These are phyloP conservation scores for Calameuta filiformis DNA, from an alignment of 2,888 invertebrate species.

Conservation along the genomic window DNA sequence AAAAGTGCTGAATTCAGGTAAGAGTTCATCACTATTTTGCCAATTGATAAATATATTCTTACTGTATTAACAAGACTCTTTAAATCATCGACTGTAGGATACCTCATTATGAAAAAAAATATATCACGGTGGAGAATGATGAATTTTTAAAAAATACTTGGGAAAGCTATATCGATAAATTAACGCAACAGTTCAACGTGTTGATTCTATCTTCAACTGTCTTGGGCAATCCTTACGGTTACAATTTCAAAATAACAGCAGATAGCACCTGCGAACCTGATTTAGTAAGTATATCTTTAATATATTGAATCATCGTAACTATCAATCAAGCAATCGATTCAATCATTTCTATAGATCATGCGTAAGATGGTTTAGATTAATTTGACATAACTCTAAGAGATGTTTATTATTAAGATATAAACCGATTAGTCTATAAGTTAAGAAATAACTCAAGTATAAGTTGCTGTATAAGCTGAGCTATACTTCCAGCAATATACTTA, in stretches of 20 bases:
- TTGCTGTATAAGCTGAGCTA: too few relatives aligned
- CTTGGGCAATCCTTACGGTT: constrained; percentile 80
- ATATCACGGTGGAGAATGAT: constrained; percentile 68
- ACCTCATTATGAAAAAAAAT: constrained; percentile 74
- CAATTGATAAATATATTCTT: constrained; percentile 8
- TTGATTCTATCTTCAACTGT: constrained; percentile 82
- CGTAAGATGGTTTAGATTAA: too few relatives aligned
- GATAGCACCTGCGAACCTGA: constrained; percentile 48
- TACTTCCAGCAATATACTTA: too few relatives aligned
- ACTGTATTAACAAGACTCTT: neutral
- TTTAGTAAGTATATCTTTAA: constrained; percentile 33
- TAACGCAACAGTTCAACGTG: constrained; percentile 84
- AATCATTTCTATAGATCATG: too few relatives aligned
- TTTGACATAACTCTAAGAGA: neutral
- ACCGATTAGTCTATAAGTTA: too few relatives aligned
- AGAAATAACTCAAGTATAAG: too few relatives aligned
- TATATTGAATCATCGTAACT: constrained; percentile 22
- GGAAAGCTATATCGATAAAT: constrained; percentile 77
- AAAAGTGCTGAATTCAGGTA: constrained; percentile 54
- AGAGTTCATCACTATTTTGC: constrained; percentile 13
- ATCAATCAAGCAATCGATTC: constrained; percentile 49
- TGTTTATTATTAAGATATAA: neutral
- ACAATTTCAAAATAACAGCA: constrained; percentile 49
- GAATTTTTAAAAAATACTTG: constrained; percentile 70
- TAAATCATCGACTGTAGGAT: constrained; percentile 67